A percentile compares a stretch with the other conserved stretches of the same genome.
These are phyloP conservation scores for Cephus nigrinus DNA, from an alignment of 2,888 invertebrate genomes.

Conservation along the genomic window DNA sequence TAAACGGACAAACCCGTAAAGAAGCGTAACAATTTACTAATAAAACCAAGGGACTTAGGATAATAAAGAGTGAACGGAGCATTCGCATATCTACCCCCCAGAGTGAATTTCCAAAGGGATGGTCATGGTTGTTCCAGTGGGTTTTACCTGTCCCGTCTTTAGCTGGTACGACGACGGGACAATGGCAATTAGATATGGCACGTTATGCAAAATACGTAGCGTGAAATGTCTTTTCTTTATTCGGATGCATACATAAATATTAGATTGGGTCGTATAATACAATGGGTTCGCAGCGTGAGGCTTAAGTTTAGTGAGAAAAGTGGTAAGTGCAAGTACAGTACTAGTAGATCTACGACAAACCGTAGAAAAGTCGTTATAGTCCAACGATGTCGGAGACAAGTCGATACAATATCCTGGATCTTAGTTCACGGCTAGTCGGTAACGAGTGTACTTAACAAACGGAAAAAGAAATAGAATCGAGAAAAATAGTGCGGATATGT, in stretches of 20 bases:
- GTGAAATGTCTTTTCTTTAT: constrained; percentile 25
- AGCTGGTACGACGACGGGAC: not conserved
- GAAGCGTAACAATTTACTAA: not conserved
- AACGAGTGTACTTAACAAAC: constrained; percentile 11
- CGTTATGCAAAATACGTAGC: constrained; percentile 5
- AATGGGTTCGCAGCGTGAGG: constrained; percentile 14
- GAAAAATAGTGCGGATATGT: not conserved
- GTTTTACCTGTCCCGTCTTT: not conserved
- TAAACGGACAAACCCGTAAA: not conserved
- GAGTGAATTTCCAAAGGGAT: not conserved
- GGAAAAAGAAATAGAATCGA: constrained; percentile 1
- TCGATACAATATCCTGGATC: constrained; percentile 9
- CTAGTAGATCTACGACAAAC: constrained; percentile 9
- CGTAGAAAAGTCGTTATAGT: not conserved
- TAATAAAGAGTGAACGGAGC: not conserved
- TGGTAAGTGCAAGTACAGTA: constrained; percentile 2
- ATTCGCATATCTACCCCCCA: not conserved
- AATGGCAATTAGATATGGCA: not conserved
- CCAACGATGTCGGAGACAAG: not conserved
- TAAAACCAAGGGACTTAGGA: not conserved
- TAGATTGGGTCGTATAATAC: constrained; percentile 13
- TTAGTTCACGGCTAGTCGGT: constrained; percentile 17
- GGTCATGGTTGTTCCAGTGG: not conserved
- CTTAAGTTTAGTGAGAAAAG: constrained; percentile 12
- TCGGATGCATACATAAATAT: constrained; percentile 21